phyloP scores from a whole-genome alignment of 2,888 invertebrate genomes.

The Euspilapteryx auroguttella region DNA sequence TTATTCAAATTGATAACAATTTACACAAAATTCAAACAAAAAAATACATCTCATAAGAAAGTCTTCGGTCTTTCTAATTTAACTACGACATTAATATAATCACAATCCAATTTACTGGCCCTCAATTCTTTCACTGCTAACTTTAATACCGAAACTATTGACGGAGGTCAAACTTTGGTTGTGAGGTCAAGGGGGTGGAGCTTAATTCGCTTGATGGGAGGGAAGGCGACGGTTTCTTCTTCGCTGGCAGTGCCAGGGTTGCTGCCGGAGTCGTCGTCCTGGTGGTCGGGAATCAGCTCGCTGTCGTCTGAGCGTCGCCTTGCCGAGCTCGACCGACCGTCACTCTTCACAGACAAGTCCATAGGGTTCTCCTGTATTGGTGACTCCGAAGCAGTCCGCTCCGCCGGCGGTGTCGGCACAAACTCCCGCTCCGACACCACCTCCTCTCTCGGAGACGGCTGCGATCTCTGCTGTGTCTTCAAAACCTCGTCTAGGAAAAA shows the following conservation, averaged over 20 bases:
- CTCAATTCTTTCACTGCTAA: slow-evolving; percentile 20
- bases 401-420: slow-evolving; percentile 39
- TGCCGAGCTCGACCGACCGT: slow-evolving; percentile 58
- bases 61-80: too few relatives aligned
- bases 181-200: slow-evolving; percentile 67
- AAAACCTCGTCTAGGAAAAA: slow-evolving; percentile 76
- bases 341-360: slow-evolving; percentile 75
- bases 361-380: slow-evolving; percentile 76
- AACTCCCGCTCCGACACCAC: slow-evolving; percentile 57
- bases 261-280: slow-evolving; percentile 45
- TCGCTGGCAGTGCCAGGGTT: slow-evolving; percentile 48
- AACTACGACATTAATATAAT: slow-evolving; percentile 13
- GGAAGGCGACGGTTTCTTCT: slow-evolving; percentile 55
- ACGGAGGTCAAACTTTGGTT: slow-evolving; percentile 64
- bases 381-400: slow-evolving; percentile 52
- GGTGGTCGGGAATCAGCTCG: slow-evolving; percentile 42
- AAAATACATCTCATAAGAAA: slow-evolving; percentile 20
- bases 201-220: slow-evolving; percentile 61
- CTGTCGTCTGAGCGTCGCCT: slow-evolving; percentile 51
- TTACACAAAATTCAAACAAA: too few relatives aligned
- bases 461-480: slow-evolving; percentile 66
- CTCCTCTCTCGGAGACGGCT: slow-evolving; percentile 46
- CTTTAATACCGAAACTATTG: not conserved
- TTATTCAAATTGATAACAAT: slow-evolving; percentile 46
- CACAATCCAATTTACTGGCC: slow-evolving; percentile 57